These are phyloP conservation scores for Drosophila nigrodunni DNA, from an alignment of 1,140 invertebrate genomes.

Conservation along the genomic window DNA sequence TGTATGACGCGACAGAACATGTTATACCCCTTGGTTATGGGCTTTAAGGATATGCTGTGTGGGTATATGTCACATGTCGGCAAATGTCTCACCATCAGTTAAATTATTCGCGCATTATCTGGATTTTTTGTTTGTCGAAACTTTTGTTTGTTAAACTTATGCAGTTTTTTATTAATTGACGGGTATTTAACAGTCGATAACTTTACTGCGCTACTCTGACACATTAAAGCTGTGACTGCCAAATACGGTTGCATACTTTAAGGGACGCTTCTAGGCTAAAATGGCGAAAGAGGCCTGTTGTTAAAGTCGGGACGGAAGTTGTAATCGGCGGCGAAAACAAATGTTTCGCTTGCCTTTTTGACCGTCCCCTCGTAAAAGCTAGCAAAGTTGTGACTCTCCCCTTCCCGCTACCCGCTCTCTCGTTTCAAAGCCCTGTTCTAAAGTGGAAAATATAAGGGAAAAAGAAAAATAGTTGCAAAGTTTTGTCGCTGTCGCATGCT, in stretches of 20 bases:
- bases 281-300: constrained; percentile 16
- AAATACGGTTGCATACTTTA: constrained; percentile 54
- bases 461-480: constrained; percentile 55
- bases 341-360: constrained; percentile 72
- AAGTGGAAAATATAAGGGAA: constrained; percentile 27
- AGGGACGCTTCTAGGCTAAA: constrained; percentile 37
- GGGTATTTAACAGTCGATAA: no score
- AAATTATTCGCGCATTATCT: no score
- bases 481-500: constrained; percentile 57
- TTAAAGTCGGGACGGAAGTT: constrained; percentile 66
- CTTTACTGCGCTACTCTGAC: no score
- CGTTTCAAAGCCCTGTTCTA: constrained; percentile 1
- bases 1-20: constrained; percentile 19
- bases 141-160: no score
- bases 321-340: constrained; percentile 72
- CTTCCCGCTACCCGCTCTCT: not conserved
- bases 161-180: no score
- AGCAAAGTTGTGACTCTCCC: constrained; percentile 23
- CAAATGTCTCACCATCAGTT: no score
- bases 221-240: constrained; percentile 18
- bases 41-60: no score
- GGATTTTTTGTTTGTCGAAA: no score
- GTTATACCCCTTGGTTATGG: constrained; percentile 8
- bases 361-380: constrained; percentile 52
- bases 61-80: no score